phyloP scores from a whole-genome alignment of 2,113 vertebrate genomes.

The Elephas maximus region DNA sequence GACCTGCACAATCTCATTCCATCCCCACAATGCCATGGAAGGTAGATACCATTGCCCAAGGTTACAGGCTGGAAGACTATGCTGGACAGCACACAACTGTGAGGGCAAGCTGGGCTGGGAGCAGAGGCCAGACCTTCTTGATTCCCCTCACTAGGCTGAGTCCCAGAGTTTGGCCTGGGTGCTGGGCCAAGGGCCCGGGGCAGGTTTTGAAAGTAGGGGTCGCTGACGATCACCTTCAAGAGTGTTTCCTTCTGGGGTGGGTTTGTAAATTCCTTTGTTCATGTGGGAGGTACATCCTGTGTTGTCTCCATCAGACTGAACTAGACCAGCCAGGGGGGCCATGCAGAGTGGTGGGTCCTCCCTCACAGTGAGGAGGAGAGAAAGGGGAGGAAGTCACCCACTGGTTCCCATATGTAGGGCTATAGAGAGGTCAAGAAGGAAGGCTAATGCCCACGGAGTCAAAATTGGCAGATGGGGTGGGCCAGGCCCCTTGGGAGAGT shows the following conservation, averaged over 20 bases:
- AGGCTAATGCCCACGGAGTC: no score
- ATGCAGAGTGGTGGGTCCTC: neutral
- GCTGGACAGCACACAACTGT: neutral
- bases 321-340: neutral
- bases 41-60: neutral
- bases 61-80: neutral
- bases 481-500: neutral
- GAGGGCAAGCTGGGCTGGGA: neutral
- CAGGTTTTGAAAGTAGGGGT: neutral
- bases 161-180: neutral
- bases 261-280: neutral
- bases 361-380: neutral
- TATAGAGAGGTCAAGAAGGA: neutral
- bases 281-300: neutral
- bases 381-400: no score
- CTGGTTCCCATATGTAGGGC: no score
- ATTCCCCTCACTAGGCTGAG: neutral
- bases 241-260: neutral
- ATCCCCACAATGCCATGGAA: neutral
- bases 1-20: neutral
- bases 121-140: neutral
- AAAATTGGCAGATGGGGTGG: neutral
- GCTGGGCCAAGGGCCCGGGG: neutral
- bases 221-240: neutral
- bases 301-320: neutral